A percentile compares a stretch with the other conserved stretches of the same genome.
Conservation (phyloP, 2,888 invertebrate genomes). For the Shargacucullia verbasci region DNA sequence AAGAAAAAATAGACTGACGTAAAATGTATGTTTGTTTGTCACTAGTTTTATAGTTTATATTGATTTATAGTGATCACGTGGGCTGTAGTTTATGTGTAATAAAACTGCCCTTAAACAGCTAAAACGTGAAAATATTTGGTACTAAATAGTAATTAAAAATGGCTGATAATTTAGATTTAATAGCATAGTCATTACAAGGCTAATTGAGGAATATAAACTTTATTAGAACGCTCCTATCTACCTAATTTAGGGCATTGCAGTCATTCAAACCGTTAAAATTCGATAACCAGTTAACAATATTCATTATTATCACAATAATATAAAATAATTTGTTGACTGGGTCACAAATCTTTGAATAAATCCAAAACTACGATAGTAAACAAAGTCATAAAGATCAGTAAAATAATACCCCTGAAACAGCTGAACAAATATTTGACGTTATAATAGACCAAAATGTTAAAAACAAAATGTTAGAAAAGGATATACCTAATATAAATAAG, state of each 20-base stretch:
- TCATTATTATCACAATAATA: no score
- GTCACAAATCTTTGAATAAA: no score
- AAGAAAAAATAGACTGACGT: conserved; percentile 44
- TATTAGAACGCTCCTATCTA: background rate
- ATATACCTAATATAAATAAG: no score
- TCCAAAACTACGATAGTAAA: no score
- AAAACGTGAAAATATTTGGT: conserved; percentile 43
- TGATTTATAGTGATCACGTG: conserved; percentile 57
- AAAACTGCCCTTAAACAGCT: conserved; percentile 35
- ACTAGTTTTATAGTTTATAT: conserved; percentile 51
- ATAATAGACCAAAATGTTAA: no score
- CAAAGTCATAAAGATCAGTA: no score
- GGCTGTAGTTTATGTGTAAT: conserved; percentile 50
- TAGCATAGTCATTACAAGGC: conserved; percentile 10
- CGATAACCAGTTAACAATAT: no score
- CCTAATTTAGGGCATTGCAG: background rate
- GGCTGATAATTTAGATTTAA: conserved; percentile 20
- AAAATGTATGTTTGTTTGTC: conserved; percentile 53
- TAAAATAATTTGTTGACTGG: no score
- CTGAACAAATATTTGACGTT: no score
- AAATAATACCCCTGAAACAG: no score
- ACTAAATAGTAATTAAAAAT: conserved; percentile 45
- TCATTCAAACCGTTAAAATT: no score
- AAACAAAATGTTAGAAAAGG: no score
- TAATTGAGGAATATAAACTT: conserved; percentile 22